Conservation (phyloP, 2,888 invertebrate species). For the Drymonia ruficornis region DNA sequence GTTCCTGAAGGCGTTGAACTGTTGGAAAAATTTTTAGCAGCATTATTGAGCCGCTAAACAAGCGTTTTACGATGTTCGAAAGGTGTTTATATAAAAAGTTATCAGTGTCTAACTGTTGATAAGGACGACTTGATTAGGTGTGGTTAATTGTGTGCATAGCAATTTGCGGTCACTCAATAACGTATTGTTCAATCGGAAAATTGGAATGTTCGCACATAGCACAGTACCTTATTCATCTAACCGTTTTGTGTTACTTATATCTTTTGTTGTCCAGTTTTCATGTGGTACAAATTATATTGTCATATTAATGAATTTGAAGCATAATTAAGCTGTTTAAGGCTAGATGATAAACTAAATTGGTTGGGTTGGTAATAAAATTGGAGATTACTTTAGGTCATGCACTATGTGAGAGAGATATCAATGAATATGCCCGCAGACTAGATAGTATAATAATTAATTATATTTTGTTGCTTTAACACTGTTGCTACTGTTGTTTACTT, state of each 20-base stretch:
- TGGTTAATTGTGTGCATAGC: conserved; percentile 30
- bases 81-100: conserved; percentile 19
- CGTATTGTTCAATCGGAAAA: background rate
- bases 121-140: conserved; percentile 29
- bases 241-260: background rate
- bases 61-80: conserved; percentile 8
- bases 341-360: conserved; percentile 23
- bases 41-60: conserved; percentile 7
- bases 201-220: background rate
- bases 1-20: conserved; percentile 17
- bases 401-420: conserved; percentile 14
- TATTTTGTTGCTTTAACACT: no score
- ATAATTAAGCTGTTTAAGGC: conserved; percentile 14
- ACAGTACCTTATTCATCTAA: background rate
- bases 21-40: conserved; percentile 4
- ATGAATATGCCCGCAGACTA: conserved; percentile 15
- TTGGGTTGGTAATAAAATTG: conserved; percentile 5
- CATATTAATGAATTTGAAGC: conserved; percentile 11
- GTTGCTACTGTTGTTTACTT: background rate
- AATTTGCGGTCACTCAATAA: conserved; percentile 18
- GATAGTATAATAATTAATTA: no score
- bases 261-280: background rate
- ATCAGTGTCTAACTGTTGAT: conserved; percentile 31
- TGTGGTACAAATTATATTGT: background rate
- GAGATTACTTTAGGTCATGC: conserved; percentile 14